Conservation (phyloP, 1,140 invertebrate genomes). For the Zophobas morio region DNA sequence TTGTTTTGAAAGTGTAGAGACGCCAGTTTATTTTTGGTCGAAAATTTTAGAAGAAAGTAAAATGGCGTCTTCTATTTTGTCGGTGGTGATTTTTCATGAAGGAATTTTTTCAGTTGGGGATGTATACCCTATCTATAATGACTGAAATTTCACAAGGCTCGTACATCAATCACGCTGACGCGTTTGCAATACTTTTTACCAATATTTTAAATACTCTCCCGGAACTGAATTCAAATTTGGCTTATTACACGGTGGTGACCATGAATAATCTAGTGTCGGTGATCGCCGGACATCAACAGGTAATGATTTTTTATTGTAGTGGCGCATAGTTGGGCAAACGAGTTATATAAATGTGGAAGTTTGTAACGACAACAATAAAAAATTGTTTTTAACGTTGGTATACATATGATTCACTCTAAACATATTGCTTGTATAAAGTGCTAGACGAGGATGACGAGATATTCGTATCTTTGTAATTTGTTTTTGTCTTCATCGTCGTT, state of each 20-base stretch:
- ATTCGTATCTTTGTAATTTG: no score
- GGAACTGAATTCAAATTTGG: constrained; percentile 69
- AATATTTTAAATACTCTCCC: constrained; percentile 70
- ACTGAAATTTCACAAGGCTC: constrained; percentile 74
- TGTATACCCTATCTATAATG: constrained; percentile 77
- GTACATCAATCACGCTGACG: constrained; percentile 71
- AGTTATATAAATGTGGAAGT: neutral
- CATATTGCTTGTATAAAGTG: no score
- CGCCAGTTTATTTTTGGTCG: no score
- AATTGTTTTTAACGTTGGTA: no score
- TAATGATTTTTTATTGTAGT: constrained; percentile 60
- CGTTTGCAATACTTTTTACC: constrained; percentile 72
- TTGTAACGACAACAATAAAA: no score
- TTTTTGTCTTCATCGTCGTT: no score
- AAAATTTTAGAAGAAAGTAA: no score
- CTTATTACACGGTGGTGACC: constrained; percentile 75
- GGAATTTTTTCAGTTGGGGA: constrained; percentile 72
- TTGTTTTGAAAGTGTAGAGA: no score
- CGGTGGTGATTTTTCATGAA: constrained; percentile 13
- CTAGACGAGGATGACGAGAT: no score
- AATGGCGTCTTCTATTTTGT: no score
- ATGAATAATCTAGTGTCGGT: constrained; percentile 75
- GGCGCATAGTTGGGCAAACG: neutral
- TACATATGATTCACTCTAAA: no score
- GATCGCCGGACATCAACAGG: constrained; percentile 74